phyloP scores from a whole-genome alignment of 2,888 invertebrate species.

The Neria commutata region DNA sequence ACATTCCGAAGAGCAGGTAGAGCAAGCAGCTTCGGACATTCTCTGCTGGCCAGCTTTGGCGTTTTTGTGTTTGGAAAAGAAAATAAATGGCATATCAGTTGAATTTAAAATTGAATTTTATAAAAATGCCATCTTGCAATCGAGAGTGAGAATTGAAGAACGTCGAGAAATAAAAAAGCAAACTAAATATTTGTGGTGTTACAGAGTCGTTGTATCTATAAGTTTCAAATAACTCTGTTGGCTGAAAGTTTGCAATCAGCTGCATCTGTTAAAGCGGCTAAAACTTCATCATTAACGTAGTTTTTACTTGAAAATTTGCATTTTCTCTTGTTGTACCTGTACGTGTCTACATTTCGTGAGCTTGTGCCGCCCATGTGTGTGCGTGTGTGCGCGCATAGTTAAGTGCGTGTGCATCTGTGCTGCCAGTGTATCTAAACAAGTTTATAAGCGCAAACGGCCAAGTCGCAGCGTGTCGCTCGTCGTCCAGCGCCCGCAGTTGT shows the following conservation, averaged over 20 bases:
- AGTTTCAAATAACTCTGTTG: no score
- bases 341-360: background rate
- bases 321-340: background rate
- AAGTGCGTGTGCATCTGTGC: conserved; percentile 7
- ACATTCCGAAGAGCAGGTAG: background rate
- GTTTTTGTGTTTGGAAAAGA: background rate
- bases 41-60: background rate
- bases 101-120: background rate
- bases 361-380: conserved; percentile 1
- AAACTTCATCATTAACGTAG: background rate
- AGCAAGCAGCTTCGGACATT: no score
- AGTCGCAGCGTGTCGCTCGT: conserved; percentile 26
- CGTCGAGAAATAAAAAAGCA: no score
- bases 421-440: conserved; percentile 44
- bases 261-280: background rate
- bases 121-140: background rate
- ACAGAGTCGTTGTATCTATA: no score
- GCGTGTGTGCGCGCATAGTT: conserved; percentile 18
- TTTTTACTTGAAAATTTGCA: background rate
- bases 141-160: background rate
- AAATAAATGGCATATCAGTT: background rate
- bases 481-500: conserved; percentile 20
- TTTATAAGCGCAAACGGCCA: conserved; percentile 38
- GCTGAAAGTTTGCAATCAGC: no score
- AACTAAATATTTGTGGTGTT: no score